These are phyloP conservation scores for Trematomus loennbergii DNA, from an alignment of 2,113 vertebrate species.

Conservation along the genomic window DNA sequence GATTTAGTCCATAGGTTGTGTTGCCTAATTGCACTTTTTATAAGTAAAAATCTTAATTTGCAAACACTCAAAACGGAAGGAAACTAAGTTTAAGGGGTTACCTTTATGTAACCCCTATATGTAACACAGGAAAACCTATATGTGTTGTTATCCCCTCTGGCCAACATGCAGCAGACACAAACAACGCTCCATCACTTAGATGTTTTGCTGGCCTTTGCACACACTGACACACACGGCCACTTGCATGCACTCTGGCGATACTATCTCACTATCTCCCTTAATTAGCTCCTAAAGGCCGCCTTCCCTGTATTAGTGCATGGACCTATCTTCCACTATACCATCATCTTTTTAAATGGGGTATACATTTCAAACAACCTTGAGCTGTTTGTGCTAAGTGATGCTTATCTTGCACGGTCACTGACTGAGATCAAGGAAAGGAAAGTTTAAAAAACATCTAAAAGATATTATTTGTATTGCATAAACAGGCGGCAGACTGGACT, in stretches of 20 bases:
- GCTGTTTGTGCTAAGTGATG: slow-evolving; percentile 68
- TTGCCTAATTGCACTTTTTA: background rate
- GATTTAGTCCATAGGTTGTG: background rate
- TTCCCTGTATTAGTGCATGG: slow-evolving; percentile 64
- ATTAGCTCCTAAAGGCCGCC: slow-evolving; percentile 74
- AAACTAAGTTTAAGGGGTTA: background rate
- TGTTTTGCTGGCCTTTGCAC: slow-evolving; percentile 8
- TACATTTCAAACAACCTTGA: slow-evolving; percentile 79
- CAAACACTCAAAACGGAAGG: background rate
- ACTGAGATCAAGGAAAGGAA: slow-evolving; percentile 44
- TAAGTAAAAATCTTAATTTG: background rate
- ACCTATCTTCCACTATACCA: slow-evolving; percentile 53
- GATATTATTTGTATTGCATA: background rate
- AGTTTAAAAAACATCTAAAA: slow-evolving; percentile 17
- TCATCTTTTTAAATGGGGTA: slow-evolving; percentile 61
- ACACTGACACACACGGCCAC: background rate
- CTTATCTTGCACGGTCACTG: slow-evolving; percentile 71
- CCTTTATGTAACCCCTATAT: no score
- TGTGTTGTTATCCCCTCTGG: background rate
- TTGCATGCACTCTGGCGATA: slow-evolving; percentile 43
- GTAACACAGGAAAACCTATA: background rate
- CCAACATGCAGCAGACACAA: slow-evolving; percentile 4
- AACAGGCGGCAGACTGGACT: background rate
- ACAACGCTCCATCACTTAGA: slow-evolving; percentile 14
- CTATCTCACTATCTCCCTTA: slow-evolving; percentile 76